Evolutionary conservation across 1,140 invertebrate species (phyloP).

Genomic region (Cryptotermes secundus): DNA sequence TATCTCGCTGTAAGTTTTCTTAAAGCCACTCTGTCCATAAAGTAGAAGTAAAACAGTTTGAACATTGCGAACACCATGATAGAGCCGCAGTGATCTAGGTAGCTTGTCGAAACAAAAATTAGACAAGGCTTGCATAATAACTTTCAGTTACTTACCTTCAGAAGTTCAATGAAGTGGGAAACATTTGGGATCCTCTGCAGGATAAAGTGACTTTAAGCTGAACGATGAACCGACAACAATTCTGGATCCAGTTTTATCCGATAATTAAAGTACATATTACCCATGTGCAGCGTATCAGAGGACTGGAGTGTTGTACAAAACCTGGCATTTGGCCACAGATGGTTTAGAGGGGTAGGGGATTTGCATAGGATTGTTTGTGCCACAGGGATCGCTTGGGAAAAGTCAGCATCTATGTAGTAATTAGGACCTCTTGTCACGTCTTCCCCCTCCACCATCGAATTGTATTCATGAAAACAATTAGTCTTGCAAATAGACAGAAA

Average conservation of each 20-base stretch:
- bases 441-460: background rate
- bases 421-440: background rate
- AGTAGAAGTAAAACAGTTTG: too few species aligned
- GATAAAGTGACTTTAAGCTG: background rate
- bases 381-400: background rate
- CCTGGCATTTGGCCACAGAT: background rate
- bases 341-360: background rate
- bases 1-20: too few species aligned
- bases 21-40: too few species aligned
- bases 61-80: too few species aligned
- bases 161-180: too few species aligned
- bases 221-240: background rate
- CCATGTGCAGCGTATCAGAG: background rate
- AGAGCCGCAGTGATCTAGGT: too few species aligned
- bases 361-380: background rate
- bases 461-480: conserved; percentile 4
- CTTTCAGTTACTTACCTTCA: too few species aligned
- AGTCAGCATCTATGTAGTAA: background rate
- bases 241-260: background rate
- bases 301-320: background rate
- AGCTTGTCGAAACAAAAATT: too few species aligned
- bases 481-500: background rate
- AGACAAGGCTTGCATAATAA: too few species aligned
- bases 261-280: background rate
- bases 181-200: too few species aligned